Percentiles rank a stretch among this genome's conserved stretches.
These are phyloP conservation scores for Carterocephalus palaemon DNA, from an alignment of 2,888 invertebrate species.

Conservation along the genomic window DNA sequence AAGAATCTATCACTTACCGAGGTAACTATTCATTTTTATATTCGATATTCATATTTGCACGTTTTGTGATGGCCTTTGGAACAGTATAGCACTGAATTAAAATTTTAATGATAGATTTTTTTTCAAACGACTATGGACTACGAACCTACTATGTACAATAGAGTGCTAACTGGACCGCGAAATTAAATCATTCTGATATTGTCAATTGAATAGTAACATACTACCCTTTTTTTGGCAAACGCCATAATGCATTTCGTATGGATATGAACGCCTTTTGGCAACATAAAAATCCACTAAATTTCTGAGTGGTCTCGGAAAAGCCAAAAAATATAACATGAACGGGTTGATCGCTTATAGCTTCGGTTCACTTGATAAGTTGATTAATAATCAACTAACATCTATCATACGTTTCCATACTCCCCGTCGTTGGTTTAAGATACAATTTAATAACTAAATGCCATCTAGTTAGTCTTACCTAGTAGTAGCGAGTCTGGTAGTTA, in stretches of 20 bases:
- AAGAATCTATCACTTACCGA: too few relatives aligned
- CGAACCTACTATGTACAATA: neutral
- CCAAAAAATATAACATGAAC: conserved; percentile 16
- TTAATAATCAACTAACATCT: conserved; percentile 43
- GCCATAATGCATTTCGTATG: conserved; percentile 58
- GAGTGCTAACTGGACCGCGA: conserved; percentile 11
- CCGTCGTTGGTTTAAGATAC: conserved; percentile 2
- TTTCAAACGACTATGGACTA: too few relatives aligned
- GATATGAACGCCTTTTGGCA: conserved; percentile 50
- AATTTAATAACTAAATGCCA: too few relatives aligned
- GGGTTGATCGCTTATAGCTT: conserved; percentile 11
- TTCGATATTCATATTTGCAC: too few relatives aligned
- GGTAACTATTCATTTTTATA: too few relatives aligned
- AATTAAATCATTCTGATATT: conserved; percentile 17
- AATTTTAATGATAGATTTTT: too few relatives aligned
- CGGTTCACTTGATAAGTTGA: conserved; percentile 44
- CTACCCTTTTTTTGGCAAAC: conserved; percentile 46
- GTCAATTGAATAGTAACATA: conserved; percentile 23
- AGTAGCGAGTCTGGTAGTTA: too few relatives aligned
- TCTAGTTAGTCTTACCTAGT: too few relatives aligned
- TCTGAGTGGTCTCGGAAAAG: conserved; percentile 47
- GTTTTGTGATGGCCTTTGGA: too few relatives aligned
- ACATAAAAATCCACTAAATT: conserved; percentile 71
- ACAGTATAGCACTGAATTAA: too few relatives aligned
- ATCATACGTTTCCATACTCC: conserved; percentile 24